Conservation (phyloP, 92 coral and sea anemone species). For the Metridium senile region DNA sequence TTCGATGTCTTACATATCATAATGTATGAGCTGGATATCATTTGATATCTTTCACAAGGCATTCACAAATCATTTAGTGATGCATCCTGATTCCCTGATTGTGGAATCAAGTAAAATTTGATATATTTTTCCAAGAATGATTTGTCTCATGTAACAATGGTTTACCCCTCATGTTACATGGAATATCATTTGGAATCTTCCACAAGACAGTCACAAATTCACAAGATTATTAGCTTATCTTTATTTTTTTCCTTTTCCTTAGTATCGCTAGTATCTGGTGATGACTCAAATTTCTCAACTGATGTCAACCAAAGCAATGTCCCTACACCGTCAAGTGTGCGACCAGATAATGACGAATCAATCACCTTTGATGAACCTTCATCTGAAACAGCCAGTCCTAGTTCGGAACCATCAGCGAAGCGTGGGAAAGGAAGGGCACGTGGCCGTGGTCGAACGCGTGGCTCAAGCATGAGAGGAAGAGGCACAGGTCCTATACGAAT, state of each 20-base stretch:
- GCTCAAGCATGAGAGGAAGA: slow-evolving; percentile 71
- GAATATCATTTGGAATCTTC: not conserved
- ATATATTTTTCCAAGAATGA: no score
- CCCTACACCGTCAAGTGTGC: slow-evolving; percentile 68
- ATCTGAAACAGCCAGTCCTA: slow-evolving; percentile 77
- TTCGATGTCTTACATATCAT: no score
- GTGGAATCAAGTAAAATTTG: no score
- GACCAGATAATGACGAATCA: slow-evolving; percentile 77
- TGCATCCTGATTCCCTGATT: no score
- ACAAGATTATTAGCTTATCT: not conserved
- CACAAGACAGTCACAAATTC: not conserved
- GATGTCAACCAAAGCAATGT: slow-evolving; percentile 60
- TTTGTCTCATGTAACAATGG: no score
- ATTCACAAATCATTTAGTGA: no score
- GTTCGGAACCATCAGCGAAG: slow-evolving; percentile 48
- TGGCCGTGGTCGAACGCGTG: slow-evolving; percentile 85
- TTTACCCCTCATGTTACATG: no score
- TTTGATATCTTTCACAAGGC: no score
- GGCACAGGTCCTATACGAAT: slow-evolving; percentile 76
- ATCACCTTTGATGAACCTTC: slow-evolving; percentile 56
- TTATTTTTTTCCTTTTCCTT: not conserved
- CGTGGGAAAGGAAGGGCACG: slow-evolving; percentile 92
- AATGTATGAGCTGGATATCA: no score
- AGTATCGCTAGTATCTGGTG: slow-evolving; percentile 95
- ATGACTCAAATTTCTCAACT: slow-evolving; percentile 60